Base-by-base conservation (phyloP, 1,140 invertebrate species). In the Cydia splendana region DNA sequence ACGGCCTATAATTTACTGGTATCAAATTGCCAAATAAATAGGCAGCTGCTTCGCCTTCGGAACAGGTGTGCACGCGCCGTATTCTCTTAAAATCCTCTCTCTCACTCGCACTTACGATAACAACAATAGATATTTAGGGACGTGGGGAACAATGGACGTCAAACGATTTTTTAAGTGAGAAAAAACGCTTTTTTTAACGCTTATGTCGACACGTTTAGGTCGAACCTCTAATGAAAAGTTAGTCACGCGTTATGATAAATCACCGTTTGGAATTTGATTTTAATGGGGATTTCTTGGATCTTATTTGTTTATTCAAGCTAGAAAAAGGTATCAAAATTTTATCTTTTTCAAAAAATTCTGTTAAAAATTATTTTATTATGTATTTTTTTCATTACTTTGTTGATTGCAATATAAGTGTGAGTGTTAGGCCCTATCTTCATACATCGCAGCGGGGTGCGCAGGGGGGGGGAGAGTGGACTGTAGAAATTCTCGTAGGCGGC, bases 21-120 rank as follows among this genome's bases (percentile, higher is more conserved):
- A 53, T 74, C 73, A 51, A 53, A 53, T 74, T 74, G 74, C 78
- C 76, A 78, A 81, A 82, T 80, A 81, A 82, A 77, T 65, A 75
- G 82, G 80, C 87, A 86, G 84, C 78, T 78, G 74, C 51, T 76
- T 24, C 67, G 76, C 73, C 73, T 24, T 67, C 71, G 62, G 76
- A 84, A 87, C 88, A 90, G 88, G 88, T 90, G 88, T 83, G 75
- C 87, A 85, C 84, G 83, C 82, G 86, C 81, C 82, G 81, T 76
- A 28, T 57, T 75, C 82, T 84, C 83, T 85, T 83, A 48, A 42
- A 28, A 69, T 78, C 28, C 45, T 67, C 77, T 78, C 53, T 80
- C 82, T 81, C 81, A 24, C 77, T 84, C 78, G 30, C 76, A 71
- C 79, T 62, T 74, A 38, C 42, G 38, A 78, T 73, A 78, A 73